These are phyloP conservation scores for Chelonus insularis DNA, from an alignment of 1,140 invertebrate genomes.

Conservation along the genomic window DNA sequence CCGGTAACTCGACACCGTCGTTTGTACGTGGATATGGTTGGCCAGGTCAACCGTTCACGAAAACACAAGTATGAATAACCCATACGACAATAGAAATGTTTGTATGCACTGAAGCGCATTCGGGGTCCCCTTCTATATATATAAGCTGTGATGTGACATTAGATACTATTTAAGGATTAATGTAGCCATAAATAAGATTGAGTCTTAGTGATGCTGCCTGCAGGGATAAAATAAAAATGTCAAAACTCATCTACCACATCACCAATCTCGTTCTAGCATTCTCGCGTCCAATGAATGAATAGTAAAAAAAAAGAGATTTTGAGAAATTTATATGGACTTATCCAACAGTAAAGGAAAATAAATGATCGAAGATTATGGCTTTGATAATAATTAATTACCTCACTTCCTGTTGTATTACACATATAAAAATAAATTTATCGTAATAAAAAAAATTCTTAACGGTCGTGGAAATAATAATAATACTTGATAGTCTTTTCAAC, in stretches of 20 bases:
- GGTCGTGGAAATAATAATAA: too few species aligned
- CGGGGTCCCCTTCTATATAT: constrained; percentile 25
- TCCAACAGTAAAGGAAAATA: too few species aligned
- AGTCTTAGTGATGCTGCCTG: constrained; percentile 35
- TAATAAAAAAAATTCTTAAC: too few species aligned
- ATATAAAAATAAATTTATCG: too few species aligned
- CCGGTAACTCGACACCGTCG: constrained; percentile 62
- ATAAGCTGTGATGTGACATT: constrained; percentile 51
- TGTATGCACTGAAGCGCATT: constrained; percentile 20
- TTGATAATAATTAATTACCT: too few species aligned
- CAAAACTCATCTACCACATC: not conserved
- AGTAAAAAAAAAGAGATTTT: not conserved
- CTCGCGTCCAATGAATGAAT: not conserved
- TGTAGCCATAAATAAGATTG: constrained; percentile 61
- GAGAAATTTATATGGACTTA: too few species aligned
- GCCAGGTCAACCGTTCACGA: constrained; percentile 47
- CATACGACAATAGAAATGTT: constrained; percentile 53
- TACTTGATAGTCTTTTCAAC: too few species aligned
- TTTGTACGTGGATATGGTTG: constrained; percentile 55
- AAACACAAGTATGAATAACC: constrained; percentile 56
- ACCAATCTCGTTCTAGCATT: not conserved
- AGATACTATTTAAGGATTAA: constrained; percentile 63
- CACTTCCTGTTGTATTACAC: too few species aligned
- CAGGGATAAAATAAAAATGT: constrained; percentile 11
- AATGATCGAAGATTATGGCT: too few species aligned